Evolutionary conservation across 2,888 invertebrate genomes (phyloP).

Genomic region (Phengaris arion): DNA sequence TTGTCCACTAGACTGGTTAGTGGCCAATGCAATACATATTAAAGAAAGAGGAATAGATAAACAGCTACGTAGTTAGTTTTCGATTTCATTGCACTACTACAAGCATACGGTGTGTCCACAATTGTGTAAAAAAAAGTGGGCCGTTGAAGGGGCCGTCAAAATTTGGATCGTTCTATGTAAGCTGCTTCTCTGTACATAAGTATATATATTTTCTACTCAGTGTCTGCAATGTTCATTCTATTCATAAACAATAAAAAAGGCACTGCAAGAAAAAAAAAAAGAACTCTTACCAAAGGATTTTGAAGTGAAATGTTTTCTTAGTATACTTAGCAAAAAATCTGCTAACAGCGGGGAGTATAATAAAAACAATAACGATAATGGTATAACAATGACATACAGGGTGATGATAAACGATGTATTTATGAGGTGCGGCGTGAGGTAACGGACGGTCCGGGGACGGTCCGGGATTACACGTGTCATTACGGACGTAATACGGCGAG

Average conservation of each 20-base stretch:
- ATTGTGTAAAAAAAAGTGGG: no score
- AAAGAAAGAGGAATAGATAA: no score
- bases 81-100: no score
- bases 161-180: no score
- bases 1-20: no score
- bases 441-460: slow-evolving; percentile 36
- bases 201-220: no score
- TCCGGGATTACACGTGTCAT: slow-evolving; percentile 68
- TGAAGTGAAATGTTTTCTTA: neutral
- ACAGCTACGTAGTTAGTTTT: no score
- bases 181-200: no score
- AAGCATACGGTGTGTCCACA: no score
- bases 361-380: slow-evolving; percentile 37
- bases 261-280: neutral
- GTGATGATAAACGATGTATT: slow-evolving; percentile 72
- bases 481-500: slow-evolving; percentile 64
- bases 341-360: slow-evolving; percentile 7
- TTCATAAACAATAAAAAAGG: neutral
- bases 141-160: no score
- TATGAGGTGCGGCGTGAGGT: slow-evolving; percentile 59
- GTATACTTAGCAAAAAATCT: slow-evolving; percentile 12
- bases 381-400: slow-evolving; percentile 31
- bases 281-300: neutral
- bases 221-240: neutral
- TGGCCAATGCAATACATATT: no score